phyloP scores from a whole-genome alignment of 2,113 vertebrate genomes.

The Corydoras sp. region DNA sequence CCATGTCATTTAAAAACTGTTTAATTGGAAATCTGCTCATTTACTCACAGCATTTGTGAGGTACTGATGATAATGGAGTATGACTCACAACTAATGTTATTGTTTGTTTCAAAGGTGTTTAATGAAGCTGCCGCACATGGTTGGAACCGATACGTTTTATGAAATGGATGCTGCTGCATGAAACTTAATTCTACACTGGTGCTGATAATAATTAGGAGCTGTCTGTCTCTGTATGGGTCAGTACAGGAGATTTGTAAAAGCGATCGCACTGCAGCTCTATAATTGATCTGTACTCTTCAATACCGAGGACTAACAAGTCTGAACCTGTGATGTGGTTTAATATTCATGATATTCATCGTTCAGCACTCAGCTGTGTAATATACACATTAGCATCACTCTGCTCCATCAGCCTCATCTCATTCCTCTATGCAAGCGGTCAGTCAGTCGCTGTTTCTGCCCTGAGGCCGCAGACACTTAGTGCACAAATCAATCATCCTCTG shows the following conservation, averaged over 20 bases:
- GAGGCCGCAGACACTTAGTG: constrained; percentile 38
- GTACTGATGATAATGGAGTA: too few species aligned
- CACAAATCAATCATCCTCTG: constrained; percentile 87
- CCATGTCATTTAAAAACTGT: too few species aligned
- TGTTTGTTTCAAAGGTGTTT: too few species aligned
- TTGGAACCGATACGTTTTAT: too few species aligned
- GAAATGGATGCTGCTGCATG: too few species aligned
- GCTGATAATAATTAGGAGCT: background rate
- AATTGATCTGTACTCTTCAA: background rate
- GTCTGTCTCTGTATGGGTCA: background rate
- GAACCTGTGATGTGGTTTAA: background rate
- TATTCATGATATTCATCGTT: background rate
- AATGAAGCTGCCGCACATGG: too few species aligned
- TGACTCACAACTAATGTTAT: too few species aligned
- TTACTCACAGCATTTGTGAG: too few species aligned
- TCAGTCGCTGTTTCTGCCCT: background rate
- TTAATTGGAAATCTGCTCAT: too few species aligned
- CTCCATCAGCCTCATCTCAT: background rate
- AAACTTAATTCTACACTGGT: too few species aligned
- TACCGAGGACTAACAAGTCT: background rate
- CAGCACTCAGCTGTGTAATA: background rate
- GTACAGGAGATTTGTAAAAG: background rate
- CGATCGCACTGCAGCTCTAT: background rate
- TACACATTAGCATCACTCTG: background rate
- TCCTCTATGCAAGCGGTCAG: background rate